phyloP scores from a whole-genome alignment of 1,140 invertebrate genomes.

The Rhopalosiphum maidis region DNA sequence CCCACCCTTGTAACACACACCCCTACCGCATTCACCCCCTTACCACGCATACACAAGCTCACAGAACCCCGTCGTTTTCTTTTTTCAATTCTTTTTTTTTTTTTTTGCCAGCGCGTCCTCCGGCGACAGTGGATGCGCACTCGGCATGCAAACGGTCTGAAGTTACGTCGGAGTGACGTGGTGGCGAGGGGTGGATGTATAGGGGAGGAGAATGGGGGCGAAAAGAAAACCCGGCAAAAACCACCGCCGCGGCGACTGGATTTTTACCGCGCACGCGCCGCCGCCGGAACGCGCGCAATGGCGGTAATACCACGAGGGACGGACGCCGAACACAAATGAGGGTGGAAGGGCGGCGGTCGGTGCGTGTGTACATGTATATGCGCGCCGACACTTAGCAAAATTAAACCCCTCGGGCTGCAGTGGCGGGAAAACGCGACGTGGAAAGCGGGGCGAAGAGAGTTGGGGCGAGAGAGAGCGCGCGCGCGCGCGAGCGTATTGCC shows the following conservation, averaged over 20 bases:
- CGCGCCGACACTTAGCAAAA: constrained; percentile 53
- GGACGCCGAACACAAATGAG: not conserved
- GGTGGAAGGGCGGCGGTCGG: not conserved
- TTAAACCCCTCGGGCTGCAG: constrained; percentile 46
- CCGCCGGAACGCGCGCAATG: not conserved
- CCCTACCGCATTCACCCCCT: not conserved
- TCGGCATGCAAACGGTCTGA: not conserved
- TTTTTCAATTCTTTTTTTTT: constrained; percentile 1
- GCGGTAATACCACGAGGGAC: constrained; percentile 37
- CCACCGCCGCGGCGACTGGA: not conserved
- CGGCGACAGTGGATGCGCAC: too few species aligned
- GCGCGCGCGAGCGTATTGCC: not conserved
- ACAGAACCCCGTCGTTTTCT: not conserved
- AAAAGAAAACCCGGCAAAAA: constrained; percentile 1
- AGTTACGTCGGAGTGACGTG: not conserved
- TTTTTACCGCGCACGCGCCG: constrained; percentile 41
- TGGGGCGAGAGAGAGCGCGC: not conserved
- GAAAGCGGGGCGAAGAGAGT: not conserved
- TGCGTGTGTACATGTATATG: not conserved
- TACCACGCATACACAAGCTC: not conserved
- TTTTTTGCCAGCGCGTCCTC: not conserved
- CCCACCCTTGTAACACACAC: not conserved
- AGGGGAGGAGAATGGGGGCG: not conserved
- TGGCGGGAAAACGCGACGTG: not conserved
- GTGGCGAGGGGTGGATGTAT: not conserved